These are phyloP conservation scores for Tipula helvola DNA, from an alignment of 2,888 invertebrate genomes.

Conservation along the genomic window DNA sequence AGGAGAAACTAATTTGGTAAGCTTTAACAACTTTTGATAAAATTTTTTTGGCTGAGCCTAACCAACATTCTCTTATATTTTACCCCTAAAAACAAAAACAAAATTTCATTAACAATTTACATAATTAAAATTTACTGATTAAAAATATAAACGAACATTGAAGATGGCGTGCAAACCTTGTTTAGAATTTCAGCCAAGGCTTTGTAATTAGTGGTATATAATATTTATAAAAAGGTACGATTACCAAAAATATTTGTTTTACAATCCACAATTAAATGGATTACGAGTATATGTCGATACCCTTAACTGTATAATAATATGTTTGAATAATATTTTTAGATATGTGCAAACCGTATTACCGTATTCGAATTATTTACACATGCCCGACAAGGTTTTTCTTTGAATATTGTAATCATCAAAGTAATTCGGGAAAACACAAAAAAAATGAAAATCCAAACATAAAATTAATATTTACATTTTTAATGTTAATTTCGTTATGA, in stretches of 20 bases:
- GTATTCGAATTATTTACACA: neutral
- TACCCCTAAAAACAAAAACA: neutral
- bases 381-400: neutral
- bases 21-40: too few species aligned
- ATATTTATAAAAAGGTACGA: neutral
- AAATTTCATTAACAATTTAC: neutral
- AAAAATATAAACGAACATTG: neutral
- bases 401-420: neutral
- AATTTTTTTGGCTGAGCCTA: too few species aligned
- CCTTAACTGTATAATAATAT: neutral
- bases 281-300: too few species aligned
- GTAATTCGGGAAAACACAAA: neutral
- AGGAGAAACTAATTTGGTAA: too few species aligned
- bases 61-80: neutral
- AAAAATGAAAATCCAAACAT: neutral
- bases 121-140: neutral
- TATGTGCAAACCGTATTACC: neutral
- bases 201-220: neutral
- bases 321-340: neutral
- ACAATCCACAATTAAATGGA: neutral
- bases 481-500: neutral
- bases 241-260: neutral
- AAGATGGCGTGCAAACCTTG: neutral
- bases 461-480: neutral
- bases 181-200: neutral